Evolutionary conservation across 1,140 invertebrate species (phyloP).

Genomic region (Muscidifurax raptorellus): DNA sequence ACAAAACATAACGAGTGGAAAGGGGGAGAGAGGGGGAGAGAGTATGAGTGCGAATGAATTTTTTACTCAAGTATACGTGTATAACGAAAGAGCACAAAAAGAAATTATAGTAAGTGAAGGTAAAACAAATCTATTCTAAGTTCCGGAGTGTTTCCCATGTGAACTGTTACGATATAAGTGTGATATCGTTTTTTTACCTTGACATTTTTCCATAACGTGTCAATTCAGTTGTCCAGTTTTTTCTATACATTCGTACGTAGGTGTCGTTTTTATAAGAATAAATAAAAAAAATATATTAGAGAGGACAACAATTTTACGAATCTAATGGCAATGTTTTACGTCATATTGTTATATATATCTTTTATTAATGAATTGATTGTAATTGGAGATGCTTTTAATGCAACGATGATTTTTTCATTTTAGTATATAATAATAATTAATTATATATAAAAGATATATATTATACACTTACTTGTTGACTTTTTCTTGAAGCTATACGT

Average conservation of each 20-base stretch:
- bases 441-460: conserved; percentile 38
- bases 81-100: conserved; percentile 29
- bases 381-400: conserved; percentile 29
- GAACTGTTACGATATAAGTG: neutral
- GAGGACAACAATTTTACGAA: conserved; percentile 24
- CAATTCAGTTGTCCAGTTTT: neutral
- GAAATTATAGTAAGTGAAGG: conserved; percentile 11
- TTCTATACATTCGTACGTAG: neutral
- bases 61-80: conserved; percentile 42
- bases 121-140: conserved; percentile 23
- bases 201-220: conserved; percentile 27
- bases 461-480: conserved; percentile 44
- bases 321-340: conserved; percentile 19
- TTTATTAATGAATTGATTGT: conserved; percentile 31
- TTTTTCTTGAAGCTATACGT: conserved; percentile 30
- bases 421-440: neutral
- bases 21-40: conserved; percentile 46
- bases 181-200: conserved; percentile 28
- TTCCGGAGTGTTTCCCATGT: conserved; percentile 17
- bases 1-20: conserved; percentile 16
- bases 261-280: conserved; percentile 37
- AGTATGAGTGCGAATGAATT: conserved; percentile 56
- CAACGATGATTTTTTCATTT: neutral
- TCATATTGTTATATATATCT: conserved; percentile 40
- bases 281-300: conserved; percentile 8